Evolutionary conservation across 1,140 invertebrate species (phyloP).

Genomic region (Drosophila tsacasi): DNA sequence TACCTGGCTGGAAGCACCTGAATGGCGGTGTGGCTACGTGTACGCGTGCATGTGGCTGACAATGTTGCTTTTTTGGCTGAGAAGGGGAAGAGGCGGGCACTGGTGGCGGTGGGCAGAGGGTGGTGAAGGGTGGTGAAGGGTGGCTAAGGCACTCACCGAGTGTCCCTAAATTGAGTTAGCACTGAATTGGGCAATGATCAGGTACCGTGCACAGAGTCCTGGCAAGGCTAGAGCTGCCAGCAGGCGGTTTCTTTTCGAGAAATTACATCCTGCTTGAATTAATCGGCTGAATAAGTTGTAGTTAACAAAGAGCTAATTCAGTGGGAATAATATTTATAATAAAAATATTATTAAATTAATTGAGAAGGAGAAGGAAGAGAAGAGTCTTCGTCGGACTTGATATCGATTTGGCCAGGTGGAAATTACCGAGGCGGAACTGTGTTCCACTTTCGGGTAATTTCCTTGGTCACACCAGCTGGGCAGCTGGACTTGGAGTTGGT

Average conservation of each 20-base stretch:
- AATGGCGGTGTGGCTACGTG: conserved; percentile 8
- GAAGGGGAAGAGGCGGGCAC: not conserved
- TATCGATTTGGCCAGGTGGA: conserved; percentile 14
- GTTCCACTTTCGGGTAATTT: conserved; percentile 19
- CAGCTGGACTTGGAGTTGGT: conserved; percentile 5
- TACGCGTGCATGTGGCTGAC: conserved; percentile 10
- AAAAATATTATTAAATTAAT: not conserved
- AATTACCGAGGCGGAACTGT: conserved; percentile 17
- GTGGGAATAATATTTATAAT: not conserved
- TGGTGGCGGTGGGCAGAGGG: too few relatives aligned
- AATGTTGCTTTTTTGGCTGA: conserved; percentile 18
- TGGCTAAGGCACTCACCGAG: conserved; percentile 26
- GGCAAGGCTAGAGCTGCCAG: not conserved
- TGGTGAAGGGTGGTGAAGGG: not conserved
- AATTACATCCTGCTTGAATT: conserved; percentile 6
- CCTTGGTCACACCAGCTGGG: conserved; percentile 25
- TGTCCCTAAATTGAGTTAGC: conserved; percentile 66
- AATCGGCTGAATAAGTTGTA: not conserved
- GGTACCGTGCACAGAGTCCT: conserved; percentile 15
- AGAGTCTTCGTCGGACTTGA: too few relatives aligned
- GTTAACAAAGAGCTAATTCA: not conserved
- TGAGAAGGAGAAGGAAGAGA: not conserved
- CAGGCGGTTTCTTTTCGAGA: not conserved
- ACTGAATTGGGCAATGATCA: conserved; percentile 60
- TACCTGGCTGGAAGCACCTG: conserved; percentile 3